Conservation (phyloP, 1,140 invertebrate genomes). For the Arctopsyche grandis region DNA sequence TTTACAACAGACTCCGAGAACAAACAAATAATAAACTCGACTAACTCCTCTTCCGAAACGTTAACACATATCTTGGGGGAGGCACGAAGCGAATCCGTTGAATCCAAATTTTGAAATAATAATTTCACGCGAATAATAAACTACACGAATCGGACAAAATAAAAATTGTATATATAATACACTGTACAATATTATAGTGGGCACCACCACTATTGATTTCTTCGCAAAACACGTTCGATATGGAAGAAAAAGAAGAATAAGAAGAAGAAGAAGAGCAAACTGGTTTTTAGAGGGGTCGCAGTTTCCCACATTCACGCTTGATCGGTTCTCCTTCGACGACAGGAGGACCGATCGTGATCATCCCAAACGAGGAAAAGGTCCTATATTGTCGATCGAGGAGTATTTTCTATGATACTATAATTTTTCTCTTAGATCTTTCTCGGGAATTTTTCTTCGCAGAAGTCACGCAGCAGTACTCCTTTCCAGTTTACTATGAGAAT, state of each 20-base stretch:
- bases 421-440: neutral
- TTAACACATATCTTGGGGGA: neutral
- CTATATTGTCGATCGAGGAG: neutral
- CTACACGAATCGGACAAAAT: no score
- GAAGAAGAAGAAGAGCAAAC: no score
- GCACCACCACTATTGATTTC: constrained; percentile 4
- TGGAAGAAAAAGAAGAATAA: neutral
- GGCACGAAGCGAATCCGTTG: no score
- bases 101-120: no score
- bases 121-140: neutral
- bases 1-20: neutral
- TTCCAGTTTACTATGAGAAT: no score
- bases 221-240: constrained; percentile 1
- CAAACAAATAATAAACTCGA: neutral
- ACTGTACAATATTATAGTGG: no score
- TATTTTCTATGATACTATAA: neutral
- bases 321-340: neutral
- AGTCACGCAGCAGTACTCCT: neutral
- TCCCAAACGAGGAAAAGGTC: neutral
- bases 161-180: no score
- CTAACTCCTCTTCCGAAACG: neutral
- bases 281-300: constrained; percentile 1
- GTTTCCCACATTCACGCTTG: constrained; percentile 2
- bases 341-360: neutral
- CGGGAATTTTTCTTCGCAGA: neutral